phyloP scores from a whole-genome alignment of 2,113 vertebrate genomes.

The western clawed frog (Xenopus tropicalis) region DNA sequence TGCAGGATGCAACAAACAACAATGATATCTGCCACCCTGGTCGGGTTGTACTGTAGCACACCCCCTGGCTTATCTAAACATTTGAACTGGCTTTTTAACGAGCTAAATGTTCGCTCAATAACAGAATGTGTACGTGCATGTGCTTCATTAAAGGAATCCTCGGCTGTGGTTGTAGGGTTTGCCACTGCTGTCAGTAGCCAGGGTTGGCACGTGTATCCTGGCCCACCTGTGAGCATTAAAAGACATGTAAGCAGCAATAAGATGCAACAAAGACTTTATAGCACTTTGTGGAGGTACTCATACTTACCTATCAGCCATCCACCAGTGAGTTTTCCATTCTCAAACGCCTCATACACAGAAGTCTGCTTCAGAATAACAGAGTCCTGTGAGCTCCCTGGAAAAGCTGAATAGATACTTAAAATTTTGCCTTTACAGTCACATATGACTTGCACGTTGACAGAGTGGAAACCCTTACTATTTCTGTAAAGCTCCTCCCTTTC shows the following conservation, averaged over 20 bases:
- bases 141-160: conserved; percentile 3
- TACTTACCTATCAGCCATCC: conserved; percentile 23
- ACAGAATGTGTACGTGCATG: neutral
- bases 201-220: neutral
- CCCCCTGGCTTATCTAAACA: conserved; percentile 32
- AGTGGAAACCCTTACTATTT: conserved; percentile 25
- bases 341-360: conserved; percentile 13
- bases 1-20: conserved; percentile 33
- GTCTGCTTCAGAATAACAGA: conserved; percentile 19
- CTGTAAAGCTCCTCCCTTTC: conserved; percentile 24
- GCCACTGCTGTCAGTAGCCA: conserved; percentile 24
- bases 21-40: conserved; percentile 33
- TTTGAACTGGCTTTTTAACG: conserved; percentile 21
- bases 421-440: conserved; percentile 16
- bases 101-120: conserved; percentile 18
- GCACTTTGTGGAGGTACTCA: neutral
- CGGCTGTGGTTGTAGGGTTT: neutral
- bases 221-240: neutral
- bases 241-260: neutral
- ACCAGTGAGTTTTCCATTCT: neutral
- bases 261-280: neutral
- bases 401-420: conserved; percentile 21
- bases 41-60: conserved; percentile 29
- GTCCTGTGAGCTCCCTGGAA: conserved; percentile 17
- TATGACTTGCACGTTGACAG: conserved; percentile 29